A percentile compares a stretch with the other conserved stretches of the same genome.
Conservation (phyloP, 2,888 invertebrate species). For the Machimus atricapillus region DNA sequence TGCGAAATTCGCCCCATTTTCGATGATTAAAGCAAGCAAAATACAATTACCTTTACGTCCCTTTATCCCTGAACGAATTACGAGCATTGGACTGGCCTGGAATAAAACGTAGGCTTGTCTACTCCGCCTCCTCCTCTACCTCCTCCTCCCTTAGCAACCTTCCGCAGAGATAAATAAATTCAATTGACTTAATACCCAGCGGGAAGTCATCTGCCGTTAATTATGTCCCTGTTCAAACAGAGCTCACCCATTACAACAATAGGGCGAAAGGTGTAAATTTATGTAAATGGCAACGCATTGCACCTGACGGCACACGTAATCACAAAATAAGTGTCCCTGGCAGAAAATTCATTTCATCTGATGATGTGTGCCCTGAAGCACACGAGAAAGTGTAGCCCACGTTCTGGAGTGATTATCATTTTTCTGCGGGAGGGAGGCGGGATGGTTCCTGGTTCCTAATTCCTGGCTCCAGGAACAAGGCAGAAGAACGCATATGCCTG, state of each 20-base stretch:
- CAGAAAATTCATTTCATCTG: slow-evolving; percentile 10
- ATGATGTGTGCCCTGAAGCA: not conserved
- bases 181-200: slow-evolving; percentile 3
- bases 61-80: not conserved
- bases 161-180: slow-evolving; percentile 9
- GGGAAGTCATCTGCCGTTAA: not conserved
- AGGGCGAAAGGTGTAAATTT: slow-evolving; percentile 29
- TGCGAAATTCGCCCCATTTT: not conserved
- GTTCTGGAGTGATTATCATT: slow-evolving; percentile 15
- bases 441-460: not conserved
- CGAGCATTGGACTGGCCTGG: not conserved
- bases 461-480: not conserved
- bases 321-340: slow-evolving; percentile 13
- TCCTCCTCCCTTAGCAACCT: not conserved
- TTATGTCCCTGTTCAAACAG: not conserved
- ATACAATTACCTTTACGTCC: not conserved
- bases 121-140: not conserved
- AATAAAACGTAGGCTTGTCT: not conserved
- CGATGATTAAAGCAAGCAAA: not conserved
- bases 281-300: slow-evolving; percentile 10
- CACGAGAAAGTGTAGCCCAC: not conserved
- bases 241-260: not conserved
- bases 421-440: not conserved
- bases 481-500: not conserved
- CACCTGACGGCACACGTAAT: slow-evolving; percentile 30